Evolutionary conservation across 2,888 invertebrate genomes (phyloP), one percentile per base, ranked within the genome.

Genomic region (Sericinus montela): DNA sequence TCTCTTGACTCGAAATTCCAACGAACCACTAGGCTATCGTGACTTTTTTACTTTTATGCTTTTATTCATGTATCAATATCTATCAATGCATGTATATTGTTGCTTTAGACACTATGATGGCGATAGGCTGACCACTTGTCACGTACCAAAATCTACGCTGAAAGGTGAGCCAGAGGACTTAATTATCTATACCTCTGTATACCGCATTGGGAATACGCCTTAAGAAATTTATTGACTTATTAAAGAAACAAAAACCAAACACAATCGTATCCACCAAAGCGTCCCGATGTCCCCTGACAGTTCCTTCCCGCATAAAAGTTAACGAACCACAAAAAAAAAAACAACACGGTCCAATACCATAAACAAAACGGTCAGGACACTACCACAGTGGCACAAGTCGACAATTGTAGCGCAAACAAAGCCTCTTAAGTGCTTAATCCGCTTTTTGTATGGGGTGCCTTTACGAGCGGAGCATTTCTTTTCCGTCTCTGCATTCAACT

Each of bases 301-400:
- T 5, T 32, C 10, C 11, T 11, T 13, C n/a, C 32, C 11, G 32
- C 32, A 32, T 32, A 32, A 32, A 32, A 32, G 11, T 32, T 32
- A 32, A n/a, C 32, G 32, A 13, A 1, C 6, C 32, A 7, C 8
- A 25, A 1, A 8, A 25, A 32, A 19, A 1, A 19, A n/a, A 19
- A 37, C n/a, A n/a, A 16, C 13, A 38, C 8, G 1, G 35, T 14
- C 9, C 3, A 15, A 35, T n/a, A 8, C 35, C 14, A 32, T 11
- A 36, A 36, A 36, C 36, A 44, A n/a, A 16, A 11, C 10, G 44
- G 11, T 11, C 19, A 10, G n/a, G 3, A 23, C 44, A 5, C 9
- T 28, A 29, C 35, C 44, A 36, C 34, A 43, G 44, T 44, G 44
- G 44, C 36, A 35, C 19, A 35, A 39, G 13, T 28, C 37, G 11